These are phyloP conservation scores for Strigamia maritima DNA, from an alignment of 2,888 invertebrate genomes.

Conservation along the genomic window DNA sequence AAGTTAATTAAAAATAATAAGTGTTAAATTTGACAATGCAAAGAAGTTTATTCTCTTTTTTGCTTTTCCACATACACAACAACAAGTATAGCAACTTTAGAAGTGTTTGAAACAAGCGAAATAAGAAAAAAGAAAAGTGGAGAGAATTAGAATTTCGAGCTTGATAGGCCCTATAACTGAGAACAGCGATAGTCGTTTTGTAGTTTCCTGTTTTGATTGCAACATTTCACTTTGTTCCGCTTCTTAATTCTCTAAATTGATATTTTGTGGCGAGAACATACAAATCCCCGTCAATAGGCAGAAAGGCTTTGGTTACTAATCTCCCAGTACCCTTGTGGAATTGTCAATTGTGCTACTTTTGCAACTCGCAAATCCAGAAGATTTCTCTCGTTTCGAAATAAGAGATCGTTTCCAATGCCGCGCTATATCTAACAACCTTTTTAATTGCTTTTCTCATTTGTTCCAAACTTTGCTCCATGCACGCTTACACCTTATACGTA, in stretches of 20 bases:
- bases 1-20: slow-evolving; percentile 9
- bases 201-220: slow-evolving; percentile 1
- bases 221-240: slow-evolving; percentile 15
- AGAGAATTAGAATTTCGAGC: neutral
- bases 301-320: slow-evolving; percentile 15
- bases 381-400: slow-evolving; percentile 4
- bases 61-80: neutral
- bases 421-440: neutral
- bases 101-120: neutral
- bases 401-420: neutral
- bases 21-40: neutral
- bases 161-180: neutral
- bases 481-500: neutral
- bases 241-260: slow-evolving; percentile 15
- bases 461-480: neutral
- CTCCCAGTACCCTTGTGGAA: neutral
- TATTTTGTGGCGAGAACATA: slow-evolving; percentile 15
- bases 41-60: neutral
- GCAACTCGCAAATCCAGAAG: slow-evolving; percentile 9
- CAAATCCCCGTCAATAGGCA: neutral
- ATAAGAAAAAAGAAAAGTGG: neutral
- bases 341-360: slow-evolving; percentile 1
- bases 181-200: neutral
- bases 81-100: neutral
- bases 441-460: neutral